phyloP scores from a whole-genome alignment of 2,797 vertebrate species.

The Paratrypauchen microcephalus region DNA sequence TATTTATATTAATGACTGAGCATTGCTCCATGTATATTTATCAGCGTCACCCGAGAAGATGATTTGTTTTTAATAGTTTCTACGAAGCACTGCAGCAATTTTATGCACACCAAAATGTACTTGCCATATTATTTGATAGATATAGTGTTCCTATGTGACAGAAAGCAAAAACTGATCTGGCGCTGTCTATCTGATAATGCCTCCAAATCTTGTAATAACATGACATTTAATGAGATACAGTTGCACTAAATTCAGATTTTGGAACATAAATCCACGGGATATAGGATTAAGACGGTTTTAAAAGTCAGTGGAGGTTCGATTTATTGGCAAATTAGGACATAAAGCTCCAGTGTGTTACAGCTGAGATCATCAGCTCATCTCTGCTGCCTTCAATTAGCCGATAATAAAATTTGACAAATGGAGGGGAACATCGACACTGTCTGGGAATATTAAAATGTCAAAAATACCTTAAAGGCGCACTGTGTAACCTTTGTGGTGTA shows the following conservation, averaged over 20 bases:
- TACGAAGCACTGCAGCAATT: conserved; percentile 5
- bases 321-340: conserved; percentile 20
- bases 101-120: not conserved
- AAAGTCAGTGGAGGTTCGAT: conserved; percentile 30
- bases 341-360: conserved; percentile 19
- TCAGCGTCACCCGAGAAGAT: conserved; percentile 24
- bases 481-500: no score
- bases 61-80: not conserved
- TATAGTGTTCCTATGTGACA: conserved; percentile 16
- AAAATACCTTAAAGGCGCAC: not conserved
- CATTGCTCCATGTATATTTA: conserved; percentile 28
- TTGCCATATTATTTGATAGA: not conserved
- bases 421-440: not conserved
- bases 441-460: not conserved
- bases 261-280: conserved; percentile 46
- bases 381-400: conserved; percentile 1
- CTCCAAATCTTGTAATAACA: conserved; percentile 35
- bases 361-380: conserved; percentile 15
- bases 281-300: conserved; percentile 28
- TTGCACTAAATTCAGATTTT: conserved; percentile 46
- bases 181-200: conserved; percentile 10
- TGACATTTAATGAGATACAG: conserved; percentile 47
- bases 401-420: conserved; percentile 1
- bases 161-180: conserved; percentile 39
- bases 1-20: conserved; percentile 31